Evolutionary conservation across 2,113 vertebrate genomes (phyloP).

Genomic region (Salvelinus namaycush): DNA sequence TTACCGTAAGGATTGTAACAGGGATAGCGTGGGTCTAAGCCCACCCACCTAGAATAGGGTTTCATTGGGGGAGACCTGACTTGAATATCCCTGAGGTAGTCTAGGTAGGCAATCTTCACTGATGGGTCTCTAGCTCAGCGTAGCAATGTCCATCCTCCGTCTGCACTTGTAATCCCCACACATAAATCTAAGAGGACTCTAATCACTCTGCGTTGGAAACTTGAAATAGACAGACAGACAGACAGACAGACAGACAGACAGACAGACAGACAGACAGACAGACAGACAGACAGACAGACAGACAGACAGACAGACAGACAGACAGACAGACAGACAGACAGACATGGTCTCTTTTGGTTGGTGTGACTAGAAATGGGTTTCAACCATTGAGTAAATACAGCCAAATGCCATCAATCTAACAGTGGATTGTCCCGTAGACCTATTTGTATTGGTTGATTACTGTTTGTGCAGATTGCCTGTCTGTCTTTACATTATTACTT

Average conservation of each 20-base stretch:
- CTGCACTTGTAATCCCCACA: too few species aligned
- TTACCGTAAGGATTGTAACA: constrained; percentile 49
- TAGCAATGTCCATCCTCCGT: not conserved
- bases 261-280: too few species aligned
- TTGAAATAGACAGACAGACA: too few species aligned
- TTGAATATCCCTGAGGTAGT: not conserved
- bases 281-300: too few species aligned
- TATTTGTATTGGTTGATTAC: not conserved
- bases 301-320: too few species aligned
- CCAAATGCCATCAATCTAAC: not conserved
- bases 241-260: too few species aligned
- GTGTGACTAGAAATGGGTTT: too few species aligned
- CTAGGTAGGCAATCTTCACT: not conserved
- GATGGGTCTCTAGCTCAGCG: not conserved
- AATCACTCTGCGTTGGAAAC: too few species aligned
- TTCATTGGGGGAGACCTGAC: constrained; percentile 24
- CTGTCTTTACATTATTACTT: not conserved
- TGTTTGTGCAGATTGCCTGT: not conserved
- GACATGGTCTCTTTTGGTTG: too few species aligned
- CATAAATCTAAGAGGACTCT: too few species aligned
- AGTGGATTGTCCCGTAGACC: not conserved
- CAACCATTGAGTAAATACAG: not conserved
- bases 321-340: too few species aligned
- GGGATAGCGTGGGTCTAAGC: constrained; percentile 22
- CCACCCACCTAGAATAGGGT: constrained; percentile 25